Base-by-base conservation (phyloP, 1,140 invertebrate genomes). In the Drosophila watanabei region DNA sequence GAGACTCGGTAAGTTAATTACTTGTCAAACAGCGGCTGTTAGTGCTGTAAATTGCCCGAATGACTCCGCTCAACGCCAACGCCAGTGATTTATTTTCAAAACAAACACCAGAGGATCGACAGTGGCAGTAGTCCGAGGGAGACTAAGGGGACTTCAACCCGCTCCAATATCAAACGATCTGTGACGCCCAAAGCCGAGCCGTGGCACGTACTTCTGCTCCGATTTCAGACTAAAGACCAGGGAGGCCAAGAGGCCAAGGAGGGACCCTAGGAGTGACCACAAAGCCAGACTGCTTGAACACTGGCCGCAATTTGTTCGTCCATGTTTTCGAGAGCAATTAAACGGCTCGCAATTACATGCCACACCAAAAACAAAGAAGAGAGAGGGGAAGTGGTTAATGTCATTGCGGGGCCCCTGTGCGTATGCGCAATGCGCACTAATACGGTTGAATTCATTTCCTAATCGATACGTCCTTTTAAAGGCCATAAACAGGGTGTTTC, bases 131-230 rank as follows among this genome's bases (percentile, higher is more conserved):
- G 28, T 24, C 13, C 20, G 11, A 35, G 32, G 30, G 24, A 9
- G 30, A 28, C 13, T 18, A 11, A 4, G 45, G 24, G 51, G 62
- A 18, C 48, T 10, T 24, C 4, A 51, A 43, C 51, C 68, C 73
- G 64, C 80, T 89, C 73, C 33, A 66, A 89, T 89, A 81, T 81
- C 82, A 90, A 90, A 86, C 82, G 87, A 87, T 87, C 82, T 91
- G 87, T 91, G 87, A 91, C 78, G 86, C 58, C 35, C 9, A 90
- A 89, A 86, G 76, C 82, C 48, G 65, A 62, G 62, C 62, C 69
- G 46, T 28, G 69, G 82, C 86, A 90, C 86, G 86, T 90, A 77
- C 86, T 63, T 46, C 52, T 62, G 46, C 75, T 82, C 75, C 59
- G 54, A 68, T 85, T 86, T 78, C 61, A 75, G 43, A 16, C 41